Evolutionary conservation across 2,888 invertebrate species (phyloP), one percentile per base, ranked within the genome.

Genomic region (Sipunculus nudus): DNA sequence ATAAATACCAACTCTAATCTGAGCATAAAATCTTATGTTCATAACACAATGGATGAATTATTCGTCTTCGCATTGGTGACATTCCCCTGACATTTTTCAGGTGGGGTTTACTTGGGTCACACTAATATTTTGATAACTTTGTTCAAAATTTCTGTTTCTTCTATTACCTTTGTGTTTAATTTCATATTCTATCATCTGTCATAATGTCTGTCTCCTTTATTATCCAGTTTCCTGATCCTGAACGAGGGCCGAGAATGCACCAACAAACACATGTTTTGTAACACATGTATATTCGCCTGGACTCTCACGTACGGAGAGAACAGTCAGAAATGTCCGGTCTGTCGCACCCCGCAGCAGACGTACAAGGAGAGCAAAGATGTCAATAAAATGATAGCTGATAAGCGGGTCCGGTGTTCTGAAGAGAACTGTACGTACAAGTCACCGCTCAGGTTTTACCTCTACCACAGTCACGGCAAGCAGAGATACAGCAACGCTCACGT

Each of bases 251-350:
- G 75, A 49, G 67, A 75, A 65, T 81, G 81, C 58, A 62, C 62
- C 48, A 81, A 81, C 69, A 73, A 74, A 29, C 81, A 81, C 68
- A 72, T 74, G 55, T 81, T 79, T 68, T 81, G 81, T 61, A 73
- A 76, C 54, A 73, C 77, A 1, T 81, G 81, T 59, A 74, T 80
- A 29, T 75, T 75, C 43, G 78, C 79, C 29, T 81, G 81, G 81
- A 75, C 78, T 13, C 75, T 79, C 2, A 79, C 78, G 32, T 78
- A 75, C n/a, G 73, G 75, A 52, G 67, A 72, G 23, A 80, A 80
- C 63, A 75, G 78, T 49, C 65, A 75, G 28, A 71, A 75, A 45
- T 81, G 81, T 59, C 81, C 81, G 16, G 76, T 80, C n/a, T 81
- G 81, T 61, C 64, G 80, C 29, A 32, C 46, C 26, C 52, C 28